Base-by-base conservation (phyloP, 2,113 vertebrate genomes). In the Sander lucioperca region DNA sequence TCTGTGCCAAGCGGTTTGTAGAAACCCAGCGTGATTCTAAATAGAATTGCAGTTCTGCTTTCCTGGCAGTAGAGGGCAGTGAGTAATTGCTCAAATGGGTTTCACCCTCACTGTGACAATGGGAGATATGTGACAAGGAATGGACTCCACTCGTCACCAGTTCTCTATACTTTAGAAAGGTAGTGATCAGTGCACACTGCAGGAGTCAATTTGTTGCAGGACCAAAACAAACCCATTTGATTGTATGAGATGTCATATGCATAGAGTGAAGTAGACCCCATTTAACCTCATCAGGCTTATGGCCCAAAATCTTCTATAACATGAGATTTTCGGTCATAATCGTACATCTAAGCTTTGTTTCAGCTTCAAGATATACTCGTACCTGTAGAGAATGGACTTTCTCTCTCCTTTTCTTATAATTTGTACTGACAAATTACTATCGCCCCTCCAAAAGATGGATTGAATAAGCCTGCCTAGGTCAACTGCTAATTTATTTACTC, bases 71-170 rank as follows among this genome's bases (percentile, higher is more conserved):
- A 92, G 93, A 92, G 84, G 89, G 88, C 90, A 92, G 78, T 77
- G 25, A 79, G 13, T 47, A 21, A 45, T 59, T 5, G 62, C 56
- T 15, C 6, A 80, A 75, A 2, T 13, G 43, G 2, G 45, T 6
- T 3, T 6, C 23, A 8, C 79, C 33, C 69, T 77, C 48, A 0
- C 23, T 25, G 21, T 33, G 65, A 84, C 91, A 36, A 80, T 79
- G 66, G 92, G 92, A 87, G 91, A 83, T 93, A 88, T 94, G 78
- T 57, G 87, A 68, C 77, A 84, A 90, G 79, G 47, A 76, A 92
- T 92, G 27, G 66, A 23, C 48, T 80, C 36, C n/a, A 15, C 25
- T 45, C 6, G 19, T 65, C 15, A 15, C 23, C 50, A 21, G 3
- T 1, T 84, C n/a, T 68, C 14, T 57, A 3, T 56, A 1, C 7